A percentile compares a stretch with the other conserved stretches of the same genome.
phyloP scores from a whole-genome alignment of 2,888 invertebrate genomes.

The Thymelicus sylvestris region DNA sequence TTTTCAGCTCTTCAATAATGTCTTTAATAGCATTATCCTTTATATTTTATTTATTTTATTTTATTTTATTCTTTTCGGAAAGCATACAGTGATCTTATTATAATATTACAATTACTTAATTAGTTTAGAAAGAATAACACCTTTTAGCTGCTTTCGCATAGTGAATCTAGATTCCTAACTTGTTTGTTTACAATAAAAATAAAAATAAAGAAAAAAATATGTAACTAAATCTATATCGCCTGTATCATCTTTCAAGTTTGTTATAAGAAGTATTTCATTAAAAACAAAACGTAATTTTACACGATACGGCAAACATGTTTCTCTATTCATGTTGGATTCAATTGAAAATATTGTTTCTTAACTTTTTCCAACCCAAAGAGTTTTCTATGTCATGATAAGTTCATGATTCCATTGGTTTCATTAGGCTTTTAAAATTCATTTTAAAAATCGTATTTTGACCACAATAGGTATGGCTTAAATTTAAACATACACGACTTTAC shows the following conservation, averaged over 20 bases:
- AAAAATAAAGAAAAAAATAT: too few species aligned
- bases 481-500: slow-evolving; percentile 1
- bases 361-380: background rate
- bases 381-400: too few species aligned
- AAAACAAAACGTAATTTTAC: background rate
- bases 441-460: background rate
- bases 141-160: too few species aligned
- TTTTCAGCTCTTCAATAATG: background rate
- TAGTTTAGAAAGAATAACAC: too few species aligned
- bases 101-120: too few species aligned
- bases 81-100: too few species aligned
- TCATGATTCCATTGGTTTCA: too few species aligned
- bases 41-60: too few species aligned
- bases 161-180: too few species aligned
- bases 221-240: too few species aligned
- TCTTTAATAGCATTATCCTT: slow-evolving; percentile 3
- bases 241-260: background rate
- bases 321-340: background rate
- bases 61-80: too few species aligned
- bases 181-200: too few species aligned
- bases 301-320: slow-evolving; percentile 4
- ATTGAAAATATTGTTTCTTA: background rate
- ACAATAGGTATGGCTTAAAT: background rate
- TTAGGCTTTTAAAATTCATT: background rate
- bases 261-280: slow-evolving; percentile 10